Conservation (phyloP, 53 echinoderm and acorn worm genomes). For the Patiria pectinifera region DNA sequence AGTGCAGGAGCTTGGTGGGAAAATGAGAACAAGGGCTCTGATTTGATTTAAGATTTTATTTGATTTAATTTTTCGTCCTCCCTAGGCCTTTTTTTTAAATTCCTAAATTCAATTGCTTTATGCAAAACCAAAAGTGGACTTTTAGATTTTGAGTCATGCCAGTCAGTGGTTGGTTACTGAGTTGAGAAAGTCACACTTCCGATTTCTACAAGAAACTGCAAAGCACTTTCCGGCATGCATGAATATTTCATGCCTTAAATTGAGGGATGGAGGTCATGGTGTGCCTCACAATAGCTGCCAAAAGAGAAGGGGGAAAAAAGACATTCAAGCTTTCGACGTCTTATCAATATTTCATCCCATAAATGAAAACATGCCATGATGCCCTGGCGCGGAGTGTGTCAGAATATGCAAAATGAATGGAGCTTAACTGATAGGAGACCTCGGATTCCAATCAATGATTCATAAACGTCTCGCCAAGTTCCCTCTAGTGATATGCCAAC, state of each 20-base stretch:
- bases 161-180: background rate
- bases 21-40: too few species aligned
- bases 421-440: background rate
- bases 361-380: background rate
- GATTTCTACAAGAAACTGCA: background rate
- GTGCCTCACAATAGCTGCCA: background rate
- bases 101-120: too few species aligned
- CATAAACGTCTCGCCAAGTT: background rate
- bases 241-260: background rate
- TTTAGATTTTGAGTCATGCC: too few species aligned
- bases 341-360: slow-evolving; percentile 1
- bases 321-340: background rate
- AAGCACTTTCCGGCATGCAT: background rate
- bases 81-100: too few species aligned
- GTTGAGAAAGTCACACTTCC: background rate
- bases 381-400: background rate
- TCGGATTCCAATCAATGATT: background rate
- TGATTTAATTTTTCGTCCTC: too few species aligned
- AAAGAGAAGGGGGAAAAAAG: background rate
- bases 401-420: background rate
- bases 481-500: background rate
- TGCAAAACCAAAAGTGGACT: too few species aligned
- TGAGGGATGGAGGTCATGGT: background rate
- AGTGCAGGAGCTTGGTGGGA: too few species aligned
- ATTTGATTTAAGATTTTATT: too few species aligned